phyloP scores from a whole-genome alignment of 2,797 vertebrate species.

The Crax fasciolata region DNA sequence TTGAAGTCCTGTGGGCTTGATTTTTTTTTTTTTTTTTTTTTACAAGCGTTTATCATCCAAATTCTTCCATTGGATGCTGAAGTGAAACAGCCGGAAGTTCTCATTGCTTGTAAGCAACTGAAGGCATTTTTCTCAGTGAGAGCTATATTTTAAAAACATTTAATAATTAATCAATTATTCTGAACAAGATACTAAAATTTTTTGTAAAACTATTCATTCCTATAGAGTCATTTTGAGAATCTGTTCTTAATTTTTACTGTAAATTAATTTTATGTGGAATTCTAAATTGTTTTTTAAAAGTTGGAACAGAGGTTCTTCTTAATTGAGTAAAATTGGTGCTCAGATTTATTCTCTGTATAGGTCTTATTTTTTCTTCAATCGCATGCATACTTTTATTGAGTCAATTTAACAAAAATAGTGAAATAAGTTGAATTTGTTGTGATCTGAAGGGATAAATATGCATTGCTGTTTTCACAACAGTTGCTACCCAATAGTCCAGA shows the following conservation, averaged over 20 bases:
- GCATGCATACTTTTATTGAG: not conserved
- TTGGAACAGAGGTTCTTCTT: not conserved
- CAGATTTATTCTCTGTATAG: not conserved
- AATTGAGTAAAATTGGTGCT: not conserved
- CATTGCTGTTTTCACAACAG: not conserved
- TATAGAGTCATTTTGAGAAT: not conserved
- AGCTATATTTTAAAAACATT: not conserved
- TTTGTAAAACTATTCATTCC: not conserved
- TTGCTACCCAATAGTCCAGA: not conserved
- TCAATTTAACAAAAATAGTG: not conserved
- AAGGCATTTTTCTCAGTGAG: not conserved
- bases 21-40: not conserved
- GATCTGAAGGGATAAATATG: not conserved
- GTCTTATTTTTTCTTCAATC: not conserved
- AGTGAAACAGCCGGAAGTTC: not conserved
- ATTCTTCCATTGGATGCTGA: accelerated
- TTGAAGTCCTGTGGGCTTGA: not conserved
- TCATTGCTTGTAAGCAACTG: not conserved
- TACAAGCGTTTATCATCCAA: not conserved
- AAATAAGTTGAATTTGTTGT: not conserved
- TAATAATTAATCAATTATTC: not conserved
- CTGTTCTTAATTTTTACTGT: not conserved
- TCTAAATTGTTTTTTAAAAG: not conserved
- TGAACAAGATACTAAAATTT: not conserved
- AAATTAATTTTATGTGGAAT: not conserved